These are phyloP conservation scores for Benitochromis conjunctus DNA, from an alignment of 2,113 vertebrate genomes.

Conservation along the genomic window DNA sequence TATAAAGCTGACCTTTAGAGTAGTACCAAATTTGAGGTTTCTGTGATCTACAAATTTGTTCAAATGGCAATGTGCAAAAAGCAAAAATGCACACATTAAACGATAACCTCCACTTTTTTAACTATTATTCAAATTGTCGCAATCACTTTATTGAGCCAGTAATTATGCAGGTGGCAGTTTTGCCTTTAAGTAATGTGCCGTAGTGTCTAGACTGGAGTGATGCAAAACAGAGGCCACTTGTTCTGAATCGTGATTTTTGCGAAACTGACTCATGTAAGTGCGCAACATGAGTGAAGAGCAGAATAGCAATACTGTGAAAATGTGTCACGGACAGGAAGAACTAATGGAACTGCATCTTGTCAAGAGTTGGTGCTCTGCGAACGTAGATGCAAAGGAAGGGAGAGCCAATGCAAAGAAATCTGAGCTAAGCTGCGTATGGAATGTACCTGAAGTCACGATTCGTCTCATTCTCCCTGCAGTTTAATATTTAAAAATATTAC, in stretches of 20 bases:
- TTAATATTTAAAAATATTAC: not conserved
- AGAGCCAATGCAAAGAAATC: constrained; percentile 45
- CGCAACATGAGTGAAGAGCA: not conserved
- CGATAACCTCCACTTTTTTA: constrained; percentile 34
- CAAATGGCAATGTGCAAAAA: constrained; percentile 8
- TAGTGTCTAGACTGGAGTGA: constrained; percentile 52
- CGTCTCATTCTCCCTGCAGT: not conserved
- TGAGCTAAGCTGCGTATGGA: not conserved
- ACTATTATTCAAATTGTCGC: constrained; percentile 15
- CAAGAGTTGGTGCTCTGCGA: constrained; percentile 13
- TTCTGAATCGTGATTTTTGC: constrained; percentile 34
- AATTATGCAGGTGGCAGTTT: constrained; percentile 26
- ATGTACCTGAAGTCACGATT: not conserved
- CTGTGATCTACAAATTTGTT: not conserved
- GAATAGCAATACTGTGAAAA: not conserved
- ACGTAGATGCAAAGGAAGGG: not conserved
- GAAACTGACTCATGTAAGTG: constrained; percentile 26
- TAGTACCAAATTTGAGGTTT: not conserved
- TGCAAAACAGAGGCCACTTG: constrained; percentile 54
- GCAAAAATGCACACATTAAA: not conserved
- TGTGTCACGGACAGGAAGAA: not conserved
- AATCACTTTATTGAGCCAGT: constrained; percentile 13
- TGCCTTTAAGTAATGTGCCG: constrained; percentile 9
- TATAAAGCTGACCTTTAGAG: not conserved
- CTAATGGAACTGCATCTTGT: constrained; percentile 33